A percentile compares a stretch with the other conserved stretches of the same genome.
Conservation (phyloP, 2,113 vertebrate genomes). For the Corythaixoides concolor region DNA sequence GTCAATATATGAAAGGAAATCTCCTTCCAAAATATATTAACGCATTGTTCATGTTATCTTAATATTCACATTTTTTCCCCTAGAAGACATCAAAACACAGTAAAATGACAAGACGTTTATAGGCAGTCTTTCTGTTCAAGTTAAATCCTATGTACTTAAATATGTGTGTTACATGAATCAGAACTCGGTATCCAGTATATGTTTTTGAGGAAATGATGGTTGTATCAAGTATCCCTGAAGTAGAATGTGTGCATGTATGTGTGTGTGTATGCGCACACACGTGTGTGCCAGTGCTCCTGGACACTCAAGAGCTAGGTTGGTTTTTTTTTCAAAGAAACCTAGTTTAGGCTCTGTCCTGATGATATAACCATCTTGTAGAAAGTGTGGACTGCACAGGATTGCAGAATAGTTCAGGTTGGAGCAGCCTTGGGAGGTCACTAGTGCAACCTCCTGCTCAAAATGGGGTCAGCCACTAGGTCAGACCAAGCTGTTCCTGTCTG, state of each 20-base stretch:
- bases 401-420: background rate
- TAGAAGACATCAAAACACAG: background rate
- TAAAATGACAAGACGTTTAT: background rate
- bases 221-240: background rate
- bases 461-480: background rate
- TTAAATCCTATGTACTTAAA: background rate
- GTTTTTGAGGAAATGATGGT: background rate
- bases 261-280: background rate
- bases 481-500: background rate
- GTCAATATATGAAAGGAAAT: background rate
- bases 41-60: background rate
- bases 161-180: background rate
- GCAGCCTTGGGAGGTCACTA: background rate
- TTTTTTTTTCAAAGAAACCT: background rate
- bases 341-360: background rate
- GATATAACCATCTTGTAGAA: background rate
- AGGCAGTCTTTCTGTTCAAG: background rate
- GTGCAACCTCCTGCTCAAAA: background rate
- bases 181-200: fast-evolving
- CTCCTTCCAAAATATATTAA: background rate
- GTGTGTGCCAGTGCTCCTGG: background rate
- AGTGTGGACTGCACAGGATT: too few relatives aligned
- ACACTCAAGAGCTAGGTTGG: background rate
- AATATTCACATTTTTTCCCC: background rate
- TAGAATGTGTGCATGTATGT: background rate